Conservation (phyloP, 1,140 invertebrate genomes). For the Trichonephila clavata region DNA sequence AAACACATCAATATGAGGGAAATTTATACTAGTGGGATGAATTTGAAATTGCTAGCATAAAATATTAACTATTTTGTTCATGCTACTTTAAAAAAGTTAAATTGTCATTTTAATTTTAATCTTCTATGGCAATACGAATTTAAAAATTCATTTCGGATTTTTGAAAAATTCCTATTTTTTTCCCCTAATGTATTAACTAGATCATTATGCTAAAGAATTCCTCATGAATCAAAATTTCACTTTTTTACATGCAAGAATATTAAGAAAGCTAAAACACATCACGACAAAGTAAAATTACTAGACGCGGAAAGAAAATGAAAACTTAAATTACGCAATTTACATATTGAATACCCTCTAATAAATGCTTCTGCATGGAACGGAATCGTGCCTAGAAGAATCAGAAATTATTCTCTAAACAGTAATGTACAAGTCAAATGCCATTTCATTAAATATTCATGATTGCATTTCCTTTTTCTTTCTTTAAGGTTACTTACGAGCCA, state of each 20-base stretch:
- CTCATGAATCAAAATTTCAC: background rate
- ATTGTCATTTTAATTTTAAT: too few relatives aligned
- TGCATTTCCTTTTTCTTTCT: background rate
- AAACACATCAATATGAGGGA: too few relatives aligned
- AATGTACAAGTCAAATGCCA: conserved; percentile 1
- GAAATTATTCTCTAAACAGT: conserved; percentile 22
- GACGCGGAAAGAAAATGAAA: conserved; percentile 17
- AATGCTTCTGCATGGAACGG: background rate
- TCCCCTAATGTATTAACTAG: background rate
- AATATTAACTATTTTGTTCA: too few relatives aligned
- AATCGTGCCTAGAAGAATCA: conserved; percentile 30
- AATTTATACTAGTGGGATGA: too few relatives aligned
- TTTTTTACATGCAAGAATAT: background rate
- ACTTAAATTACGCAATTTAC: conserved; percentile 38
- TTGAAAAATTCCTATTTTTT: too few relatives aligned
- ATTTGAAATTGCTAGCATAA: too few relatives aligned
- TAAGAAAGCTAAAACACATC: background rate
- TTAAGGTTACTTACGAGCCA: background rate
- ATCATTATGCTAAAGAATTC: background rate
- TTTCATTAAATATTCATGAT: conserved; percentile 43
- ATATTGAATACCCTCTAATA: conserved; percentile 37
- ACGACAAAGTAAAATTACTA: background rate
- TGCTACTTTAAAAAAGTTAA: too few relatives aligned
- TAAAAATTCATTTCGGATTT: too few relatives aligned
- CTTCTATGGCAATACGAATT: too few relatives aligned